Conservation (phyloP, 1,140 invertebrate genomes). For the Delia radicum region DNA sequence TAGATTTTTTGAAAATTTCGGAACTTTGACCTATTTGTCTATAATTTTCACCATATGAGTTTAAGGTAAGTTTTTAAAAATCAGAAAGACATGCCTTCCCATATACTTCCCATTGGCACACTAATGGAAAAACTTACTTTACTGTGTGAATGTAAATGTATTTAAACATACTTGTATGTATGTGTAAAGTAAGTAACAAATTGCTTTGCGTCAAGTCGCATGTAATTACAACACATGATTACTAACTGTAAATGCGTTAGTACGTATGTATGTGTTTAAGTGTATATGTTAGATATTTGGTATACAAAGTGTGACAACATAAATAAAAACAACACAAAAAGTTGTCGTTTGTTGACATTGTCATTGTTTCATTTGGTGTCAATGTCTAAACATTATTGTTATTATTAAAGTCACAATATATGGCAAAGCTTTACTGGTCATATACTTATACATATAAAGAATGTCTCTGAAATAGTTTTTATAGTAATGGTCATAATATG, state of each 20-base stretch:
- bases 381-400: background rate
- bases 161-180: background rate
- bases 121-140: no score
- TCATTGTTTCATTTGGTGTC: background rate
- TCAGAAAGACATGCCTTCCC: no score
- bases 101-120: no score
- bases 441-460: no score
- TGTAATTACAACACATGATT: conserved; percentile 47
- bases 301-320: background rate
- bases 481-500: no score
- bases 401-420: background rate
- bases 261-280: background rate
- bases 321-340: conserved; percentile 1
- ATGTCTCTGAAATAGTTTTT: no score
- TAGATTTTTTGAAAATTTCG: no score
- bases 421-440: no score
- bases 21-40: no score
- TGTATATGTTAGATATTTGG: background rate
- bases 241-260: background rate
- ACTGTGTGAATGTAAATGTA: background rate
- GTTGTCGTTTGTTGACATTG: background rate
- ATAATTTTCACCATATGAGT: no score
- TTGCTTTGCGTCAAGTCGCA: conserved; percentile 55
- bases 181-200: conserved; percentile 37
- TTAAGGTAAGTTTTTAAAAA: no score